A percentile compares a stretch with the other conserved stretches of the same genome.
Evolutionary conservation across 2,888 invertebrate genomes (phyloP).

Genomic region (Tenthredo distinguenda): DNA sequence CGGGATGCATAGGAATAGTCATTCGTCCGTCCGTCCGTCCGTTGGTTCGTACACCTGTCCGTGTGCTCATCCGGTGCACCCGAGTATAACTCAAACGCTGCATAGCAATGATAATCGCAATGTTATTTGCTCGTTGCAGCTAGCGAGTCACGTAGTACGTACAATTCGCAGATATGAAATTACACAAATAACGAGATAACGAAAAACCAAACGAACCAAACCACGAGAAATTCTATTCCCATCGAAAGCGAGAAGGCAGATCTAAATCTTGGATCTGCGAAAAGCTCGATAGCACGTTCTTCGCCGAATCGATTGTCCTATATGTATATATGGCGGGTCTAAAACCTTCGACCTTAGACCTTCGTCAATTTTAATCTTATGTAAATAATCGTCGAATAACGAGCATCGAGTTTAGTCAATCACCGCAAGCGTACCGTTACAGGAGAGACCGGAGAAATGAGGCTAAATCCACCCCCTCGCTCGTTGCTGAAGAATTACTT

Average conservation of each 20-base stretch:
- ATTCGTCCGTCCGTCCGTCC: neutral
- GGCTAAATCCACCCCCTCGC: neutral
- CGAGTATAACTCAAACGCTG: slow-evolving; percentile 40
- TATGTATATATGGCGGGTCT: neutral
- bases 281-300: neutral
- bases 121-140: neutral
- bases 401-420: neutral
- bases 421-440: neutral
- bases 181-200: neutral
- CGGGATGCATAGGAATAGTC: slow-evolving; percentile 46
- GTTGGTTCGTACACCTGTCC: neutral
- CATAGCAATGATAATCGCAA: slow-evolving; percentile 33
- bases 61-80: slow-evolving; percentile 21
- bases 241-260: neutral
- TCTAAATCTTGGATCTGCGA: neutral
- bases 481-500: neutral
- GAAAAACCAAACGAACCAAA: neutral
- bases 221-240: too few relatives aligned
- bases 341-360: neutral
- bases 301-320: neutral
- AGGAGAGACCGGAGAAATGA: neutral
- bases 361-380: neutral
- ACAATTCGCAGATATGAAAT: neutral
- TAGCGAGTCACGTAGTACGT: neutral
- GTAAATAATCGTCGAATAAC: slow-evolving; percentile 15